Evolutionary conservation across 2,888 invertebrate species (phyloP).

Genomic region (Labia minor): DNA sequence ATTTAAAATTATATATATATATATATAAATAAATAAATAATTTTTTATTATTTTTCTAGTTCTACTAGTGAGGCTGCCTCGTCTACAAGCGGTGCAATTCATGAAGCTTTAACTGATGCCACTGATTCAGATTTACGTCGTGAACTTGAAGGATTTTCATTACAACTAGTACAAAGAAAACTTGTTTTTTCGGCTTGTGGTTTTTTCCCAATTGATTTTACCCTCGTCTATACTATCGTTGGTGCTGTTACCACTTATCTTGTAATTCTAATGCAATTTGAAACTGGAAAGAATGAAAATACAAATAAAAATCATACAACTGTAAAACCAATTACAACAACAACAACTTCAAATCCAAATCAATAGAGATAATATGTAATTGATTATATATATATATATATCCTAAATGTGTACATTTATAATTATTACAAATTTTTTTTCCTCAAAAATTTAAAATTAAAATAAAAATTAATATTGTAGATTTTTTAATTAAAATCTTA

Average conservation of each 20-base stretch:
- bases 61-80: neutral
- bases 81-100: neutral
- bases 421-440: no score
- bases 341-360: no score
- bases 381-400: no score
- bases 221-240: neutral
- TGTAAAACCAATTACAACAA: no score
- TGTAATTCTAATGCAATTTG: neutral
- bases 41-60: neutral
- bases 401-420: no score
- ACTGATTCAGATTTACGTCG: neutral
- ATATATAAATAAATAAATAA: no score
- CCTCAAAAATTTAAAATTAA: no score
- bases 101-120: neutral
- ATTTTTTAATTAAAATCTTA: no score
- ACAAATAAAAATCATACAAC: no score
- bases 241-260: neutral
- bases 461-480: no score
- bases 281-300: neutral
- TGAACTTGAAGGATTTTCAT: neutral
- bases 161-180: neutral
- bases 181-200: neutral
- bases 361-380: no score
- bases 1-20: no score
- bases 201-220: neutral